Conservation (phyloP, 23 tunicate genomes). For the Styela plicata region DNA sequence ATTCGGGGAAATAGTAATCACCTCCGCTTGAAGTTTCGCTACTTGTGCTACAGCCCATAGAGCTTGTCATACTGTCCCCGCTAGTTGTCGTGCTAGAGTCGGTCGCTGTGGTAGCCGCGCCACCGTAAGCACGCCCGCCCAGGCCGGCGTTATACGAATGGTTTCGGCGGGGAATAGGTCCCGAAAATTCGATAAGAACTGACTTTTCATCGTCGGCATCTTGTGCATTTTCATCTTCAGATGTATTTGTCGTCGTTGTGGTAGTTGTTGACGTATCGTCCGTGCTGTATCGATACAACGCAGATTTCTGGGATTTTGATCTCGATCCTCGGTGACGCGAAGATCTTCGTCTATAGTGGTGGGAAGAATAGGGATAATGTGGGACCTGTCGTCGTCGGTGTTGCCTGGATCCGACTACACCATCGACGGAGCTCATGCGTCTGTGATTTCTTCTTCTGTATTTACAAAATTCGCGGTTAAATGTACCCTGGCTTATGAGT, state of each 20-base stretch:
- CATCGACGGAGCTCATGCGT: slow-evolving; percentile 50
- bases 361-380: slow-evolving; percentile 63
- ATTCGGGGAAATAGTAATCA: slow-evolving; percentile 32
- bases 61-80: slow-evolving; percentile 80
- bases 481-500: slow-evolving; percentile 48
- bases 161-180: slow-evolving; percentile 56
- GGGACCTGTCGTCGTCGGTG: slow-evolving; percentile 31
- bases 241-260: slow-evolving; percentile 36
- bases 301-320: slow-evolving; percentile 13
- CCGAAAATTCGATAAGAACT: slow-evolving; percentile 58
- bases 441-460: slow-evolving; percentile 82
- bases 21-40: slow-evolving; percentile 79
- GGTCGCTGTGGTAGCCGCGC: slow-evolving; percentile 50
- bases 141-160: slow-evolving; percentile 18
- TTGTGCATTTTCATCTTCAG: slow-evolving; percentile 36
- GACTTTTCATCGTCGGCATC: slow-evolving; percentile 98
- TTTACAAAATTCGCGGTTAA: slow-evolving; percentile 66
- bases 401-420: slow-evolving; percentile 22
- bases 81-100: slow-evolving; percentile 95
- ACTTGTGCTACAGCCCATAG: slow-evolving; percentile 74
- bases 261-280: slow-evolving; percentile 63
- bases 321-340: slow-evolving; percentile 32
- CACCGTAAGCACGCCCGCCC: slow-evolving; percentile 24
- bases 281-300: slow-evolving; percentile 35
- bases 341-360: slow-evolving; percentile 29